Conservation (phyloP, 2,797 vertebrate genomes). For the Semaprochilodus insignis region DNA sequence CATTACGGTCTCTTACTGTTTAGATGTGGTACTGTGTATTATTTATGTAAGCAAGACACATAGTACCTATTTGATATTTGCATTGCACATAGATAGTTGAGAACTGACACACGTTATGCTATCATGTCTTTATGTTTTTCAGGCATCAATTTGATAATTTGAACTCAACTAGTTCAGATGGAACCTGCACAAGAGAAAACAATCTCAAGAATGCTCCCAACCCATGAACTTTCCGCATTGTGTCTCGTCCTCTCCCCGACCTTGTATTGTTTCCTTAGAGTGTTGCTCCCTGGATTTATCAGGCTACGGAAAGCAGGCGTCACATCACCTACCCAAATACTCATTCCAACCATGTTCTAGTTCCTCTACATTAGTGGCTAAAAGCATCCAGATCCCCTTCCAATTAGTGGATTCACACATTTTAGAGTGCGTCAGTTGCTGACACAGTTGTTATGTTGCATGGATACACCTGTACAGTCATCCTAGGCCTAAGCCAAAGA, state of each 20-base stretch:
- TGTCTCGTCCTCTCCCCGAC: constrained; percentile 50
- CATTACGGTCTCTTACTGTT: neutral
- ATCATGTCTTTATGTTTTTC: neutral
- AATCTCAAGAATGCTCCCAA: constrained; percentile 60
- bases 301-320: neutral
- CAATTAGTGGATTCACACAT: neutral
- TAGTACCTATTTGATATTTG: neutral
- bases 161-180: neutral
- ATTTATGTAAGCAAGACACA: neutral
- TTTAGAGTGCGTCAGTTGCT: neutral
- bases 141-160: neutral
- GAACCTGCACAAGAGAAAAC: constrained; percentile 41
- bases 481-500: neutral
- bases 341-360: neutral
- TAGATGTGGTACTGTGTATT: neutral
- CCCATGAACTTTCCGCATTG: constrained; percentile 42
- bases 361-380: too few species aligned
- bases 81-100: neutral
- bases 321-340: neutral
- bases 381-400: neutral
- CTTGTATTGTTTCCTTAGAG: constrained; percentile 52
- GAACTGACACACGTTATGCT: neutral
- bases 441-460: neutral
- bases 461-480: neutral
- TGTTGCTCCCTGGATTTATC: constrained; percentile 44